phyloP scores from a whole-genome alignment of 2,797 vertebrate species.

The Cossypha polioptera region DNA sequence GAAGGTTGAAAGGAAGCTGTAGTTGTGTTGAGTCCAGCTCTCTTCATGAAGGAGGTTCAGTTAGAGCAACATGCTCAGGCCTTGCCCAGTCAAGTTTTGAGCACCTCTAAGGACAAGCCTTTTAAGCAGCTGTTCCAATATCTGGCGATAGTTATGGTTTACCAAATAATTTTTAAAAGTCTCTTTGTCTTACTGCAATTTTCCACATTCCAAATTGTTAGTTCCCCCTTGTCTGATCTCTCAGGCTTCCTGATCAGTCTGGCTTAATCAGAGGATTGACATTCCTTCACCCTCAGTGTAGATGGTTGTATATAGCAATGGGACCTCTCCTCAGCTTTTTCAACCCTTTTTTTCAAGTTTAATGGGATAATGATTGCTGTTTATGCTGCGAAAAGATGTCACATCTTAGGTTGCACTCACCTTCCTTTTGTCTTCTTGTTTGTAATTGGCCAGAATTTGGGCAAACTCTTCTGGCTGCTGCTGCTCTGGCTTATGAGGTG shows the following conservation, averaged over 20 bases:
- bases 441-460: not conserved
- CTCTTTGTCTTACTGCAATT: not conserved
- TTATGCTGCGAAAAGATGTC: not conserved
- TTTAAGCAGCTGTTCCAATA: not conserved
- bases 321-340: not conserved
- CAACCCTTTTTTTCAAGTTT: not conserved
- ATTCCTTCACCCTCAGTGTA: not conserved
- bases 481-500: not conserved
- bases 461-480: not conserved
- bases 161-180: not conserved
- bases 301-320: not conserved
- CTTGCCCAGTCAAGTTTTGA: not conserved
- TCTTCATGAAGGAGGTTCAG: not conserved
- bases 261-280: not conserved
- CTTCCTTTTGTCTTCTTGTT: not conserved
- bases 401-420: not conserved
- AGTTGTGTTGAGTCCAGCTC: accelerated
- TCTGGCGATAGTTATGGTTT: not conserved
- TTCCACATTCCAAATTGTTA: not conserved
- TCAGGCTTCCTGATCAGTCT: not conserved
- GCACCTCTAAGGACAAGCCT: not conserved
- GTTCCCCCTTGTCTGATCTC: not conserved
- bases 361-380: not conserved
- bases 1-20: not conserved
- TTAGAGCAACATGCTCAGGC: not conserved